Evolutionary conservation across 2,797 vertebrate genomes (phyloP).

Genomic region (Tolypeutes matacus): DNA sequence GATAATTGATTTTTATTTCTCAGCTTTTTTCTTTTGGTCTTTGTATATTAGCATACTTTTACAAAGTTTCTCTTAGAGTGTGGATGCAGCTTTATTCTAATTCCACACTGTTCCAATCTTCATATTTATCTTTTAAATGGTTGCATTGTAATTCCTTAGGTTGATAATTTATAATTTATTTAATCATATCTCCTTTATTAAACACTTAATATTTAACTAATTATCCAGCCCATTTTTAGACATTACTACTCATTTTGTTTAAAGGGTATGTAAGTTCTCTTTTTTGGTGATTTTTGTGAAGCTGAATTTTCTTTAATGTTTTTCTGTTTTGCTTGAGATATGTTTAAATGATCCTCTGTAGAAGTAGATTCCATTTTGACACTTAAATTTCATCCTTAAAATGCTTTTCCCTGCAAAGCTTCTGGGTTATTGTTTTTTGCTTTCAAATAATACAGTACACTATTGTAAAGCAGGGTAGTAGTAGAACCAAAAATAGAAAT

Average conservation of each 20-base stretch:
- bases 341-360: background rate
- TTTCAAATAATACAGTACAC: constrained; percentile 21
- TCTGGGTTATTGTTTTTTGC: constrained; percentile 16
- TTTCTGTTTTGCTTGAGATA: background rate
- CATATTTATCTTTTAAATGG: constrained; percentile 35
- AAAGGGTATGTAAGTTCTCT: background rate
- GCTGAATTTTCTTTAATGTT: constrained; percentile 4
- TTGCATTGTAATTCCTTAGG: background rate
- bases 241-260: background rate
- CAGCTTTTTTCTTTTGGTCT: constrained; percentile 4
- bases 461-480: background rate
- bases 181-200: background rate
- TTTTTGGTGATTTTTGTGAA: constrained; percentile 23
- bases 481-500: background rate
- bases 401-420: background rate
- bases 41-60: constrained; percentile 20
- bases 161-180: background rate
- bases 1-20: constrained; percentile 29
- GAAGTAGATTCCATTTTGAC: background rate
- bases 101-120: background rate
- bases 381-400: constrained; percentile 29
- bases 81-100: constrained; percentile 7
- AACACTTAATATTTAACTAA: constrained; percentile 9
- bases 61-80: background rate
- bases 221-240: constrained; percentile 29